Base-by-base conservation (phyloP, 2,113 vertebrate species). In the Muscicapa adusta region DNA sequence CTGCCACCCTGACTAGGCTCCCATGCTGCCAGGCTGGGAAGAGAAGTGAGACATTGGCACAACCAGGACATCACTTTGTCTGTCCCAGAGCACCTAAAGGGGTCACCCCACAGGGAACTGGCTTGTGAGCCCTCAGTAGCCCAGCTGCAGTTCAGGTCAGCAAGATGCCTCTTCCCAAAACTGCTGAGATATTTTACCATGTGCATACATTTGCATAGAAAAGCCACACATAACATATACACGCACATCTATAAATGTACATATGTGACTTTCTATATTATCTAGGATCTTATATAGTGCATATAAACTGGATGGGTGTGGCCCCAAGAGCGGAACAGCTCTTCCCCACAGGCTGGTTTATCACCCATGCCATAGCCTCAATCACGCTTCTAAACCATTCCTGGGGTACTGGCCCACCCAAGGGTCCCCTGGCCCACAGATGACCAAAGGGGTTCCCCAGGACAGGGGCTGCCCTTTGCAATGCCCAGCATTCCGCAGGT, bases 301-400 rank as follows among this genome's bases (percentile, higher is more conserved):
- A 6, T 15, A 42, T 8, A 25, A 57, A 58, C 29, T 23, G 40
- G 31, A n/a, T 71, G 43, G 25, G n/a, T 57, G 65, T 57, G 43
- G 18, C 36, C 25, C 22, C 28, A 22, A 7, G 61, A 28, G 18
- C 9, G 18, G 58, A 78, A 77, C 63, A 57, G 42, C 45, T 81
- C 3, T 1, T n/a, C 31, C 26, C 56, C 18, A 31, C 0, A 3
- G 34, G 18, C 38, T 57, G 19, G 13, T 26, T 63, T 70, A 60
- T 81, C 2, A 0, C 24, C 31, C 2, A 0, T 40, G 43, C 72
- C 0, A 0, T 33, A 62, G 68, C 68, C 31, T 57, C 68, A 67
- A 3, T 40, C 86, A 63, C 1, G 0, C 36, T 77, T 63, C 73
- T 48, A 67, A 68, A 93, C 29, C 63, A 51, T 19, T 88, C 53